Base-by-base conservation (phyloP, 2,113 vertebrate species). In the Rhombomys opimus region DNA sequence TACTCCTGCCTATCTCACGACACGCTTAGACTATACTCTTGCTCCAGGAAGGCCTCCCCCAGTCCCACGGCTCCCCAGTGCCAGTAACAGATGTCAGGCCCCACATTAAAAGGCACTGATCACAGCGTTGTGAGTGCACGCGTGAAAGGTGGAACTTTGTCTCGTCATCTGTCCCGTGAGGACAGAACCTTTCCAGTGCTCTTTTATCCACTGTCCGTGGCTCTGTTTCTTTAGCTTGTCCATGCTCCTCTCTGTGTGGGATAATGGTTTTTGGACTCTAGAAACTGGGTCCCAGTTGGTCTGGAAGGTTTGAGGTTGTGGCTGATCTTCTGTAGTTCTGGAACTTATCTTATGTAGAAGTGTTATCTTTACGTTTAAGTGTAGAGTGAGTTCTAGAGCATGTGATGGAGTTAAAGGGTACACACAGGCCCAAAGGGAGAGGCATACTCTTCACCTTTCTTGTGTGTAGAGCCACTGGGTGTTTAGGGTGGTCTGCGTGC, bases 61-160 rank as follows among this genome's bases (percentile, higher is more conserved):
- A 57, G 12, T 57, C 57, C 57, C 57, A 57, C 1, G 52, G 38
- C 35, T 54, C 81, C 38, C 3, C 63, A 57, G 57, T 57, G 12
- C 57, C 57, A 3, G 72, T 22, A 59, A 25, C 32, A 50, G 78
- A 27, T 54, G n/a, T 50, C 20, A 41, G n/a, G 5, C 30, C 22
- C 46, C 9, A n/a, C 85, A 4, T 46, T 17, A 10, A 11, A 5
- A 3, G 11, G 84, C 14, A 3, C 22, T 41, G 35, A 65, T 10
- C 1, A 12, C 5, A 6, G 35, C 41, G 25, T 35, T 27, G 5
- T 32, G 67, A 22, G 8, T 2, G 3, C 11, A 4, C 3, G 10
- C 13, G n/a, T 25, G 17, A 30, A n/a, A 17, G 41, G 7, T 6
- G 41, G 46, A 52, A 8, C 30, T 61, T 91, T 8, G 35, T 41